phyloP scores from a whole-genome alignment of 2,888 invertebrate genomes.

The Camponotus fellah region DNA sequence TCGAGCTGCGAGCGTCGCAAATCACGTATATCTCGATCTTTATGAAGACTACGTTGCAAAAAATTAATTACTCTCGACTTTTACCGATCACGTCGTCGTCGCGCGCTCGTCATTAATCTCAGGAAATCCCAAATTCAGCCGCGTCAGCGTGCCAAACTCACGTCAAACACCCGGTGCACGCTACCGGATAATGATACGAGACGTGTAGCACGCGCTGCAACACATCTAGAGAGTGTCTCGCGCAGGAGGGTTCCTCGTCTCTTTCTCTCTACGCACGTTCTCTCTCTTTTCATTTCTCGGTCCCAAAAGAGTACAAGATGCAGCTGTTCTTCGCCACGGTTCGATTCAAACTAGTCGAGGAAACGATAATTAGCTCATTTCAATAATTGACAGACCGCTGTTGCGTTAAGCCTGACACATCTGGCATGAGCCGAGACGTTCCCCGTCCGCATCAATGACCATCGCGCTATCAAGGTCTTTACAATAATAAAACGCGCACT shows the following conservation, averaged over 20 bases:
- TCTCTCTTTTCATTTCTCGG: neutral
- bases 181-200: constrained; percentile 78
- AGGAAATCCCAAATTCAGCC: constrained; percentile 45
- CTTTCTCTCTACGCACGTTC: neutral
- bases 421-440: constrained; percentile 74
- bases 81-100: constrained; percentile 33
- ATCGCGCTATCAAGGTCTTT: constrained; percentile 74
- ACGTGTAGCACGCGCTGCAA: constrained; percentile 78
- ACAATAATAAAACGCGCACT: constrained; percentile 80
- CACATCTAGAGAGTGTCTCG: constrained; percentile 46
- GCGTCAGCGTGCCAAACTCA: constrained; percentile 54
- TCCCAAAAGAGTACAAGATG: constrained; percentile 66
- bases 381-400: constrained; percentile 84
- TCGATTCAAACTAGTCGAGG: constrained; percentile 67
- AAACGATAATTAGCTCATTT: constrained; percentile 86
- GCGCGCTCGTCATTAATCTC: constrained; percentile 50
- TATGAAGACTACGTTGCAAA: constrained; percentile 30
- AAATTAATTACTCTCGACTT: constrained; percentile 48
- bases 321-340: constrained; percentile 78
- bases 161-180: constrained; percentile 62
- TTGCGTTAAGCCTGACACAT: constrained; percentile 78
- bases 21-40: neutral
- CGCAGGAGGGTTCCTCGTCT: constrained; percentile 32
- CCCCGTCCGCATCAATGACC: constrained; percentile 28
- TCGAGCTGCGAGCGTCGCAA: constrained; percentile 13